A percentile compares a stretch with the other conserved stretches of the same genome.
These are phyloP conservation scores for Syngnathus typhle DNA, from an alignment of 2,113 vertebrate species.

Conservation along the genomic window DNA sequence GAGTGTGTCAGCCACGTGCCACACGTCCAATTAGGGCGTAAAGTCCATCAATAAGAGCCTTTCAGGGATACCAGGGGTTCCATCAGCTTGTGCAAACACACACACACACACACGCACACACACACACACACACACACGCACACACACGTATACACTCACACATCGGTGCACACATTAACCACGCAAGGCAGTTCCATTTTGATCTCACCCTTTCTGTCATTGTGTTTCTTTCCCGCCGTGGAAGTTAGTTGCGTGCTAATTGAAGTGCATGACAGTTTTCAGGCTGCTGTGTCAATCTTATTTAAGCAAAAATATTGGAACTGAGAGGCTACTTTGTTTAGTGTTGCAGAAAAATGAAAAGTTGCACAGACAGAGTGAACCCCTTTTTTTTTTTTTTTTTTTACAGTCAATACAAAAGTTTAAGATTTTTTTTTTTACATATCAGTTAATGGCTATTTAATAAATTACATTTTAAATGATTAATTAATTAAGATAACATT, in stretches of 20 bases:
- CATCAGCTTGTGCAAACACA: constrained; percentile 32
- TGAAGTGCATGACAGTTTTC: background rate
- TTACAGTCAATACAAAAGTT: background rate
- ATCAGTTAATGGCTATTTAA: too few species aligned
- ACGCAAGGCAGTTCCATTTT: constrained; percentile 52
- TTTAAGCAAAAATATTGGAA: background rate
- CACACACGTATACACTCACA: constrained; percentile 14
- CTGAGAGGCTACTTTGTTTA: background rate
- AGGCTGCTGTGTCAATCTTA: background rate
- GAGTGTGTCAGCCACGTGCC: constrained; percentile 55
- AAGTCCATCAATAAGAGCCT: constrained; percentile 61
- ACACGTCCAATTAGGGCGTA: constrained; percentile 52
- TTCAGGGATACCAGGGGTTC: constrained; percentile 61
- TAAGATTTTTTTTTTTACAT: too few species aligned
- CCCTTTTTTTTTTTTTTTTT: background rate
- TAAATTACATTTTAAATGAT: too few species aligned
- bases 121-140: constrained; percentile 18
- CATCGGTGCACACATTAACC: constrained; percentile 10
- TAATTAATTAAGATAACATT: too few species aligned
- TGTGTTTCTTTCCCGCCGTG: background rate
- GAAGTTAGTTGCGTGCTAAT: background rate
- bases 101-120: too few species aligned
- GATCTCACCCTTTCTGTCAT: constrained; percentile 37
- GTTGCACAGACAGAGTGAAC: too few species aligned
- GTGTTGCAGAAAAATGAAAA: background rate